Evolutionary conservation across 2,113 vertebrate genomes (phyloP), one percentile per base, ranked within the genome.

Genomic region (Anolis sagrei): DNA sequence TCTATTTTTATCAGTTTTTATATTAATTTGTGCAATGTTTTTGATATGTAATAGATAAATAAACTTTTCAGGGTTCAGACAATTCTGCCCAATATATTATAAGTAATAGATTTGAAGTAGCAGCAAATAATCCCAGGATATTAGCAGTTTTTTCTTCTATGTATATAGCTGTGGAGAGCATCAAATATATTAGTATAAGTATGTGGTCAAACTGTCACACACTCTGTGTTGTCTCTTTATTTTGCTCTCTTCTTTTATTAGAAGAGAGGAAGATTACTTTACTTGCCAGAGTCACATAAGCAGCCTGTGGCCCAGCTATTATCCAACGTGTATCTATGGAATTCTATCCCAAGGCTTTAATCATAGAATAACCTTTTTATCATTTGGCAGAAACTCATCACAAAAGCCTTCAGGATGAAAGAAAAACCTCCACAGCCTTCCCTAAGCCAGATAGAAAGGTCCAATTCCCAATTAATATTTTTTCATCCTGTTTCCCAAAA

Each of bases 61-160:
- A n/a, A n/a, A n/a, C n/a, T n/a, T n/a, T 19, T 29, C 72, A 27
- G 9, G 0, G 83, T 78, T 87, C 58, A 29, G 70, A 90, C 81
- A 11, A 39, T 73, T 19, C 32, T 32, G 23, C 19, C 74, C 0
- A 0, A 3, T 92, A 68, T 78, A 69, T 34, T 16, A 14, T 82
- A 79, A 73, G 72, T 0, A 44, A 10, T 72, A 2, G 61, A 85
- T 13, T 21, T 14, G 62, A 21, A 86, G 11, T 2, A 3, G 16
- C 44, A 64, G 61, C 0, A 23, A 86, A 32, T 0, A 5, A 2
- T 1, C 0, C 34, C 3, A 49, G 18, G 25, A 19, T 32, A 34
- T 0, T 62, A 1, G 48, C 16, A 61, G 44, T 89, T 85, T 8
- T 87, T 90, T 48, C 68, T 87, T 91, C 91, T 90, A 89, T 61